Evolutionary conservation across 2,888 invertebrate genomes (phyloP).

Genomic region (Auanema sp.): DNA sequence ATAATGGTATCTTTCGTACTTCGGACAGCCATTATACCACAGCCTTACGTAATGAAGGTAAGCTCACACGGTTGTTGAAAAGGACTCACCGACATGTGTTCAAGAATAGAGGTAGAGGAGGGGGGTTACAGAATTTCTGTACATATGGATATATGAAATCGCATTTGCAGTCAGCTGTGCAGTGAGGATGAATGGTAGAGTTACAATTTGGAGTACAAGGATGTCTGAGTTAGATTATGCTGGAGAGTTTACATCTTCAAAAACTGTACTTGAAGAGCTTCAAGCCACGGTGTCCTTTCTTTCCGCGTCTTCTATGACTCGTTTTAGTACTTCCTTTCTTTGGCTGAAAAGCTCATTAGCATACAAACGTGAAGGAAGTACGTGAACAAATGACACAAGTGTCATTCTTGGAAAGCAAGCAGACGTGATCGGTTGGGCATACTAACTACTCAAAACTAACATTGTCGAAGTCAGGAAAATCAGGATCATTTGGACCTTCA

Average conservation of each 20-base stretch:
- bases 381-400: no score
- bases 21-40: slow-evolving; percentile 58
- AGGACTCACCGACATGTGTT: slow-evolving; percentile 48
- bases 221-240: no score
- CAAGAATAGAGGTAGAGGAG: slow-evolving; percentile 54
- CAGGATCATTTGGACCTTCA: slow-evolving; percentile 2
- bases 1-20: slow-evolving; percentile 55
- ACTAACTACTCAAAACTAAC: no score
- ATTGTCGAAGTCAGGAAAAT: slow-evolving; percentile 37
- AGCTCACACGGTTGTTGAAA: background rate
- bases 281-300: background rate
- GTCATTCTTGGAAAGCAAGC: no score
- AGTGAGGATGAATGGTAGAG: slow-evolving; percentile 32
- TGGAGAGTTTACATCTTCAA: no score
- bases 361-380: no score
- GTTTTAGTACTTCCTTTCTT: slow-evolving; percentile 2
- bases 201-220: slow-evolving; percentile 52
- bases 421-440: no score
- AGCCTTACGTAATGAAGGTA: slow-evolving; percentile 18
- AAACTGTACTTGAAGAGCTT: no score
- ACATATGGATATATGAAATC: slow-evolving; percentile 53
- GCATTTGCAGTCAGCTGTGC: slow-evolving; percentile 50
- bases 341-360: slow-evolving; percentile 16
- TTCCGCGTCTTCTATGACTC: slow-evolving; percentile 4
- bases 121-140: slow-evolving; percentile 58